Evolutionary conservation across 1,140 invertebrate genomes (phyloP).

Genomic region (Orchestia grillus): DNA sequence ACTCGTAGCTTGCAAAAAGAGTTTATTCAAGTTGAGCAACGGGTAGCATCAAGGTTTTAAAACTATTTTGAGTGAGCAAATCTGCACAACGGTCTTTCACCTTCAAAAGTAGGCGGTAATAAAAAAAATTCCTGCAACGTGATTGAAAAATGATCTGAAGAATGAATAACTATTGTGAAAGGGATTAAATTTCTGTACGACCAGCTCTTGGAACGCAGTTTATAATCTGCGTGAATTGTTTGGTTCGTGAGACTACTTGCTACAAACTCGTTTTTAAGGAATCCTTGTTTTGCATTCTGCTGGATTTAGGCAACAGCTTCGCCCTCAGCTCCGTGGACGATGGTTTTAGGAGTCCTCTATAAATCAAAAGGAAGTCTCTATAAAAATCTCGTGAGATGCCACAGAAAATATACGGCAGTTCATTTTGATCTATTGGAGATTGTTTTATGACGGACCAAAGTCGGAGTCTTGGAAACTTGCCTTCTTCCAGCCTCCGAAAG

Average conservation of each 20-base stretch:
- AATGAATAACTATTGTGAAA: too few species aligned
- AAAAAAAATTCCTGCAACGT: too few species aligned
- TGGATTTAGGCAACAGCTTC: background rate
- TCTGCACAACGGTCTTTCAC: too few species aligned
- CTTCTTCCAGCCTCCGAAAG: background rate
- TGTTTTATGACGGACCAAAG: background rate
- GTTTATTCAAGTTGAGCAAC: too few species aligned
- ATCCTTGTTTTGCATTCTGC: background rate
- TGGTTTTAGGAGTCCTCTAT: background rate
- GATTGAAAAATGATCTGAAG: too few species aligned
- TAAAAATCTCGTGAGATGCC: conserved; percentile 9
- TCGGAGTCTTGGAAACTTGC: background rate
- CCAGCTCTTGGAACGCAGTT: background rate
- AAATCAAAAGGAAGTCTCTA: conserved; percentile 16
- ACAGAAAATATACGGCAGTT: background rate
- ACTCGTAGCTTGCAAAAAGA: too few species aligned
- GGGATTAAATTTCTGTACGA: too few species aligned
- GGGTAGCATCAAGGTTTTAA: too few species aligned
- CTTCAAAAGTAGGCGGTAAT: too few species aligned
- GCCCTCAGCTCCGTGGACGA: background rate
- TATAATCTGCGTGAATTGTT: background rate
- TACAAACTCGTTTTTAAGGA: background rate
- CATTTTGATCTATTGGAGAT: conserved; percentile 21
- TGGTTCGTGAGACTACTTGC: background rate
- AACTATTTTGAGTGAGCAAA: too few species aligned